Evolutionary conservation across 1,140 invertebrate species (phyloP).

Genomic region (Lethrus apterus): DNA sequence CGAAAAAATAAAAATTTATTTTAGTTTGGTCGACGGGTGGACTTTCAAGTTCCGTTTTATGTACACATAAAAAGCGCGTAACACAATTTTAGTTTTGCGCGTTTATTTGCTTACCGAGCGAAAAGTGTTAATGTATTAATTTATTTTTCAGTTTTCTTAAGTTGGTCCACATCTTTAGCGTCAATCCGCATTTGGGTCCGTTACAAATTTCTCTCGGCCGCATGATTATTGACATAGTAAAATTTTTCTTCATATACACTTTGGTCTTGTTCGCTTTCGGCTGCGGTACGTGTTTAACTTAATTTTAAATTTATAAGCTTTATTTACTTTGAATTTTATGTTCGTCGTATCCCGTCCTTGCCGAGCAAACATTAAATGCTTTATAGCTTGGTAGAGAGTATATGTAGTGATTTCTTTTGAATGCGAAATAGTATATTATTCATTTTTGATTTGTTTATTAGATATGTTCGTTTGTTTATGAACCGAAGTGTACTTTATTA

Average conservation of each 20-base stretch:
- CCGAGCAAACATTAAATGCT: not conserved
- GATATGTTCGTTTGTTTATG: too few species aligned
- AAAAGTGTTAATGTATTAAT: too few species aligned
- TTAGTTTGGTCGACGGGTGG: too few species aligned
- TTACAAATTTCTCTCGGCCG: constrained; percentile 75
- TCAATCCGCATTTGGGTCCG: constrained; percentile 84
- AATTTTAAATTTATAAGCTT: constrained; percentile 1
- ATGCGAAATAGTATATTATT: too few species aligned
- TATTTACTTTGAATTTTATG: not conserved
- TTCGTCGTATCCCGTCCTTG: not conserved
- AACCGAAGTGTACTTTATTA: too few species aligned
- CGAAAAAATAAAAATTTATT: too few species aligned
- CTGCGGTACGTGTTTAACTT: constrained; percentile 61
- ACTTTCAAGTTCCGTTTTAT: not conserved
- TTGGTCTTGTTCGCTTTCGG: constrained; percentile 79
- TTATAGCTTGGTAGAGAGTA: too few species aligned
- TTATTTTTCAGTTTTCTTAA: constrained; percentile 63
- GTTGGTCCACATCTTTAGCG: constrained; percentile 82
- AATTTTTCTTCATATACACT: constrained; percentile 81
- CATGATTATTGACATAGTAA: constrained; percentile 83
- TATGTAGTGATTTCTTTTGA: too few species aligned
- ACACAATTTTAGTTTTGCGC: too few species aligned
- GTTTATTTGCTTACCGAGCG: too few species aligned
- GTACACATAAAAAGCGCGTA: not conserved
- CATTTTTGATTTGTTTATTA: too few species aligned